Conservation (phyloP, 2,888 invertebrate species). For the Melanostoma mellinum region DNA sequence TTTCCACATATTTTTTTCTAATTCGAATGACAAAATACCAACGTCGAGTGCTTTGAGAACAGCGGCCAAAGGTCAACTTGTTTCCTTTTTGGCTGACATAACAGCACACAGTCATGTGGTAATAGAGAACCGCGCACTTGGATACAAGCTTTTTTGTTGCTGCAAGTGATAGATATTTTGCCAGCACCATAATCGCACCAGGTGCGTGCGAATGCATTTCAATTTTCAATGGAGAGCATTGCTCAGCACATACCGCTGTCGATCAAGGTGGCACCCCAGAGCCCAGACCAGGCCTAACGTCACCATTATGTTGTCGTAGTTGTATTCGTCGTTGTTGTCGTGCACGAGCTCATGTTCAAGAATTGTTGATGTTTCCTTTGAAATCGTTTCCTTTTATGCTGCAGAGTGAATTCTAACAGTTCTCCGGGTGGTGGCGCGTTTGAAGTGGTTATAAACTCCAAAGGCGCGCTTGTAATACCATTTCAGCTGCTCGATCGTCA, state of each 20-base stretch:
- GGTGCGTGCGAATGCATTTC: slow-evolving; percentile 61
- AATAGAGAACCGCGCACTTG: slow-evolving; percentile 40
- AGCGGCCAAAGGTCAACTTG: slow-evolving; percentile 62
- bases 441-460: slow-evolving; percentile 23
- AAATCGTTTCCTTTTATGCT: slow-evolving; percentile 38
- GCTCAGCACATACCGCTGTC: slow-evolving; percentile 37
- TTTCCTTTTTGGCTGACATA: slow-evolving; percentile 53
- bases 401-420: slow-evolving; percentile 6
- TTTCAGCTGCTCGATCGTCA: slow-evolving; percentile 56
- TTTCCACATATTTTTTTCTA: slow-evolving; percentile 35
- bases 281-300: slow-evolving; percentile 9
- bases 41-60: slow-evolving; percentile 4
- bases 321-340: neutral
- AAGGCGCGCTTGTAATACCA: slow-evolving; percentile 52
- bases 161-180: slow-evolving; percentile 2
- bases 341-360: slow-evolving; percentile 45
- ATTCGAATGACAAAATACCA: slow-evolving; percentile 41
- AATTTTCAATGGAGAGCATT: slow-evolving; percentile 56
- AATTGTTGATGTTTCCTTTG: slow-evolving; percentile 66
- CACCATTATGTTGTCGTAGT: neutral
- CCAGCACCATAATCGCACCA: slow-evolving; percentile 28
- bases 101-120: slow-evolving; percentile 24
- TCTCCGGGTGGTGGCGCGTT: slow-evolving; percentile 10
- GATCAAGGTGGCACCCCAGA: slow-evolving; percentile 60
- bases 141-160: slow-evolving; percentile 3